Conservation (phyloP, 2,888 invertebrate genomes). For the Calliopum simillimum region DNA sequence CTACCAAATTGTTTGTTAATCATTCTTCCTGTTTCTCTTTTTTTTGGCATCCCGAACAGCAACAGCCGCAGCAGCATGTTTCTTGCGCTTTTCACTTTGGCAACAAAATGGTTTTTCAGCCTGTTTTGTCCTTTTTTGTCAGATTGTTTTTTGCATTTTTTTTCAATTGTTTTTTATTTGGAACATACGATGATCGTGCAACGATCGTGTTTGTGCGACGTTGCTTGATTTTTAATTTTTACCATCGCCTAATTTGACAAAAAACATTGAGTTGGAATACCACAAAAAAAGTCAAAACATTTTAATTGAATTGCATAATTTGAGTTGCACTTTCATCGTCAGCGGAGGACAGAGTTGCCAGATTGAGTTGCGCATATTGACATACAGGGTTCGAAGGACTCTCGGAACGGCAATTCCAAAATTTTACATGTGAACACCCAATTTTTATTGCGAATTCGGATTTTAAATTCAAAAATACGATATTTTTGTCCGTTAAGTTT, state of each 20-base stretch:
- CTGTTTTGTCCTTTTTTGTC: conserved; percentile 35
- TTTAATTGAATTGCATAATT: conserved; percentile 29
- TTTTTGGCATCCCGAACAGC: not conserved
- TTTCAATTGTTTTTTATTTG: conserved; percentile 35
- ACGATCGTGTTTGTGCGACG: not conserved
- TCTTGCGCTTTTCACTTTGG: no score
- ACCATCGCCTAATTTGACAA: conserved; percentile 33
- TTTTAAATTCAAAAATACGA: no score
- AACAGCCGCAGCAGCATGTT: no score
- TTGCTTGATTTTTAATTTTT: conserved; percentile 22
- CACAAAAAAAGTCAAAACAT: conserved; percentile 25
- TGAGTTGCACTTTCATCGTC: not conserved
- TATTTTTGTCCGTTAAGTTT: no score
- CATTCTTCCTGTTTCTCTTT: conserved; percentile 24
- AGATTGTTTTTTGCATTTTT: no score
- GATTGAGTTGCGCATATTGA: no score
- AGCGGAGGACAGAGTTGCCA: not conserved
- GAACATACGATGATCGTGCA: no score
- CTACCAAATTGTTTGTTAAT: conserved; percentile 55
- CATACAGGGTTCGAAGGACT: no score
- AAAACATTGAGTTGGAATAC: not conserved
- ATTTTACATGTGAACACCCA: no score
- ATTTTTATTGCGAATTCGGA: no score
- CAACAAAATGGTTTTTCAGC: conserved; percentile 48
- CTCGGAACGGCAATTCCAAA: no score